Conservation (phyloP, 2,797 vertebrate species). For the Brachyalestes nurse region DNA sequence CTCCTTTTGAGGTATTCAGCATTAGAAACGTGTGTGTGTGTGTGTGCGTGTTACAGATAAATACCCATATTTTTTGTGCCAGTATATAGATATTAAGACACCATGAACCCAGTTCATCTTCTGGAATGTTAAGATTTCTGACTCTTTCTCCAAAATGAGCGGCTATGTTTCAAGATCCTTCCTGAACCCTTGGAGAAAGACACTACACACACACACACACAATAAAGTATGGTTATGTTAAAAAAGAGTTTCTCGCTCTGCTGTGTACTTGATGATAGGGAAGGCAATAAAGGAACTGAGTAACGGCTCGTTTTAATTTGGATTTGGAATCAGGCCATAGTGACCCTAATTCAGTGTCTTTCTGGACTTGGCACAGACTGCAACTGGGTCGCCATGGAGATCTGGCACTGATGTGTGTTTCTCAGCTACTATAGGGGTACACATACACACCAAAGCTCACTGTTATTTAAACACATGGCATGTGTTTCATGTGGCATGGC, state of each 20-base stretch:
- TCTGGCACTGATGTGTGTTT: constrained; percentile 43
- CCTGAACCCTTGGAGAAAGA: background rate
- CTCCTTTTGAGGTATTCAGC: too few species aligned
- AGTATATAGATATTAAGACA: too few species aligned
- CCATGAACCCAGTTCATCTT: too few species aligned
- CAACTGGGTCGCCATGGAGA: constrained; percentile 55
- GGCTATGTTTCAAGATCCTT: background rate
- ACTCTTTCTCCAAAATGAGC: background rate
- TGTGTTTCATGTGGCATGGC: background rate
- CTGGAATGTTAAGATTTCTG: too few species aligned
- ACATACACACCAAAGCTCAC: constrained; percentile 9
- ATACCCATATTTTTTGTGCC: too few species aligned
- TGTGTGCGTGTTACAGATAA: too few species aligned
- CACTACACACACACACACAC: constrained; percentile 2
- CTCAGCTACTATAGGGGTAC: constrained; percentile 30
- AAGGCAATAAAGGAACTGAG: background rate
- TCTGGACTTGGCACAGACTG: constrained; percentile 46
- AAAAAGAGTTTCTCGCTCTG: background rate
- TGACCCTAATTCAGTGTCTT: constrained; percentile 50
- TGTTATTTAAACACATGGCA: constrained; percentile 14
- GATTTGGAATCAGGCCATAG: constrained; percentile 40
- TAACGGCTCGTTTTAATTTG: constrained; percentile 26
- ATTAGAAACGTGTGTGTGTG: too few species aligned
- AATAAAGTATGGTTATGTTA: background rate
- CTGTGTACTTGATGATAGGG: background rate